phyloP scores from a whole-genome alignment of 2,888 invertebrate genomes.

The Volucella inflata region DNA sequence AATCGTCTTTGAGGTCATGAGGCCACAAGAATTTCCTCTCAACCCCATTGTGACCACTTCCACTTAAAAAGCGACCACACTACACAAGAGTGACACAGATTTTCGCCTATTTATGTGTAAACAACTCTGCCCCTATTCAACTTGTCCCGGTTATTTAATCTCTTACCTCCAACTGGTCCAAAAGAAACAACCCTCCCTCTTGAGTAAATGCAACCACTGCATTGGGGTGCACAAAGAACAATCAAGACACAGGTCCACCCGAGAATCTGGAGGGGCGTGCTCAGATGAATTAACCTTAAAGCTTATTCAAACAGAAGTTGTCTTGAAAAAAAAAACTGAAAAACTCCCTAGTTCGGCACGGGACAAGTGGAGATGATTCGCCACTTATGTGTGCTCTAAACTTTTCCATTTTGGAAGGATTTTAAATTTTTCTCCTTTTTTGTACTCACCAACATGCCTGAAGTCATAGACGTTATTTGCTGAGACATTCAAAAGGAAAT shows the following conservation, averaged over 20 bases:
- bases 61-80: background rate
- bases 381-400: constrained; percentile 34
- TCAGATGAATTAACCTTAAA: constrained; percentile 62
- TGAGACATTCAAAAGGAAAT: constrained; percentile 28
- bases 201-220: constrained; percentile 44
- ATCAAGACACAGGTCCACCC: constrained; percentile 1
- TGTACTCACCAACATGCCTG: constrained; percentile 61
- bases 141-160: constrained; percentile 56
- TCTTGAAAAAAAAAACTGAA: background rate
- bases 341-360: background rate
- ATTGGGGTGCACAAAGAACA: constrained; percentile 36
- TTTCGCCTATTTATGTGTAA: constrained; percentile 62
- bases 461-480: constrained; percentile 68
- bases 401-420: constrained; percentile 33
- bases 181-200: background rate
- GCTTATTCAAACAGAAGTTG: constrained; percentile 38
- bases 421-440: constrained; percentile 20
- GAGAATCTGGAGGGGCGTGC: constrained; percentile 6
- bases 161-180: background rate
- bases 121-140: constrained; percentile 62
- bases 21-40: constrained; percentile 14
- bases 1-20: constrained; percentile 52
- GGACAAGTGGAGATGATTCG: constrained; percentile 16
- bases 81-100: constrained; percentile 50
- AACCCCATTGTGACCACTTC: constrained; percentile 5